Conservation (phyloP, 2,888 invertebrate genomes). For the Phaonia tiefii region DNA sequence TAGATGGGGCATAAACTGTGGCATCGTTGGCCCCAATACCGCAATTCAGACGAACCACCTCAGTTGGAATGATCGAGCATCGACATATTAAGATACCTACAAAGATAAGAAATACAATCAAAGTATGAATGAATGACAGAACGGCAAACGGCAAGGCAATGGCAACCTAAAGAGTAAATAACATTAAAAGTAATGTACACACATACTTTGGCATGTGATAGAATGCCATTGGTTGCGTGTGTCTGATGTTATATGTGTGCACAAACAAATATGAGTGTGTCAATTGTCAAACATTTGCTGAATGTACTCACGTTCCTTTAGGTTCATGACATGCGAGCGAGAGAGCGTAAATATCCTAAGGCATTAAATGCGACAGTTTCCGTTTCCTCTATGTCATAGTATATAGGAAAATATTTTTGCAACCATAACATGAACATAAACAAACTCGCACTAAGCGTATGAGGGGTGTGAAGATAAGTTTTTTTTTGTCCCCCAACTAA, state of each 20-base stretch:
- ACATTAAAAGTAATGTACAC: constrained; percentile 42
- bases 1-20: neutral
- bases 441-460: neutral
- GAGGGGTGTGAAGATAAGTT: constrained; percentile 5
- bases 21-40: neutral
- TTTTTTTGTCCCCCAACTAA: too few relatives aligned
- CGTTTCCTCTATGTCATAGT: constrained; percentile 54
- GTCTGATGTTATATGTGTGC: constrained; percentile 4
- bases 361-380: constrained; percentile 54
- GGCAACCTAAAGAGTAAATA: constrained; percentile 37
- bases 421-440: constrained; percentile 31
- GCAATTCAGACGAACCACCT: too few relatives aligned
- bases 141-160: constrained; percentile 6
- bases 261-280: constrained; percentile 31
- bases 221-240: neutral
- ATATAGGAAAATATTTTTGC: constrained; percentile 45
- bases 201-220: neutral
- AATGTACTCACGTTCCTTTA: too few relatives aligned
- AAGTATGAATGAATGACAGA: neutral
- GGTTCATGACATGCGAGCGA: neutral
- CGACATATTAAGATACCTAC: constrained; percentile 36
- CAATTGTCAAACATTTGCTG: constrained; percentile 58
- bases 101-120: constrained; percentile 42
- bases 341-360: constrained; percentile 39
- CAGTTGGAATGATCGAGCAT: neutral